These are phyloP conservation scores for Mus pahari DNA, from an alignment of 2,113 vertebrate species.

Conservation along the genomic window DNA sequence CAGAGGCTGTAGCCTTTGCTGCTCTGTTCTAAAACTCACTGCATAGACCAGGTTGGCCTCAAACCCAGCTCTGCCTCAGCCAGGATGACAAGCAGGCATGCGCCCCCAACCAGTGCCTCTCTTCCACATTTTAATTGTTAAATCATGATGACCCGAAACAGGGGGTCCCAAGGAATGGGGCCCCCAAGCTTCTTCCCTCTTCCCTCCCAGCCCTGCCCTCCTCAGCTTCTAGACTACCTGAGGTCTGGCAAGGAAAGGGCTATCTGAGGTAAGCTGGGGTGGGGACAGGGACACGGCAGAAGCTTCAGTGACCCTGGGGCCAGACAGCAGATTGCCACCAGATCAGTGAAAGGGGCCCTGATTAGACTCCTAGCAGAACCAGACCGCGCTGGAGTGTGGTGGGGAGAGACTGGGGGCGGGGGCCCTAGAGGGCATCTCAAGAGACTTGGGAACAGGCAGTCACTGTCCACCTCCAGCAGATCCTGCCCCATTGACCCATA, in stretches of 20 bases:
- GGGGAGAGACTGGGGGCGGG: background rate
- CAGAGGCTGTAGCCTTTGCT: background rate
- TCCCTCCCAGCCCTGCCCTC: background rate
- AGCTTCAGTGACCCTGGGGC: background rate
- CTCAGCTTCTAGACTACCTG: background rate
- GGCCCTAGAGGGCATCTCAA: background rate
- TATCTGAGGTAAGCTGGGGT: background rate
- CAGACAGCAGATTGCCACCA: conserved; percentile 33
- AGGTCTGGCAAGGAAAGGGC: conserved; percentile 15
- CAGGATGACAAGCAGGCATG: background rate
- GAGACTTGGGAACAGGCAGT: background rate
- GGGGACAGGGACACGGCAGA: background rate
- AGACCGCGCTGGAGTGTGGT: background rate
- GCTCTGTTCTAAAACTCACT: background rate
- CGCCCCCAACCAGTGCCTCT: background rate
- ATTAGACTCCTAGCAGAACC: background rate
- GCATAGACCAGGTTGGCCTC: background rate
- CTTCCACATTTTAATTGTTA: background rate
- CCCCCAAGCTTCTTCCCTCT: background rate
- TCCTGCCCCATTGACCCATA: background rate
- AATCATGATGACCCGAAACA: background rate
- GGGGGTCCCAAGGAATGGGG: background rate
- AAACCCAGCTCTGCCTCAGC: background rate
- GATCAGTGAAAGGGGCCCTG: background rate
- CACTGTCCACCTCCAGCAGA: background rate